Evolutionary conservation across 37 sponge, comb jelly and placozoan genomes (phyloP).

Genomic region (Beroe forskalii): DNA sequence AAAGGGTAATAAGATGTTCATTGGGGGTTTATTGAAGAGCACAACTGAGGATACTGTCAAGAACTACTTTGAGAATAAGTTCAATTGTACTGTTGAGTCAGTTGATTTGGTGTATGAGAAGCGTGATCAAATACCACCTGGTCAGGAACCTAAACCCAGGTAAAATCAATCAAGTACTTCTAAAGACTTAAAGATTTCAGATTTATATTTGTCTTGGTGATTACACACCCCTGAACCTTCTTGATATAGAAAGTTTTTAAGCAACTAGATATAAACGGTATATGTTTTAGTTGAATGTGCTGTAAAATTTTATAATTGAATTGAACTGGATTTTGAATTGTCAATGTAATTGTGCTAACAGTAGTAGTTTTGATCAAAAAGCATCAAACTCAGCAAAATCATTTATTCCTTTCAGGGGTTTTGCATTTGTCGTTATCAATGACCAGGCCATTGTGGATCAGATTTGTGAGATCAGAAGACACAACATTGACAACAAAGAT

Average conservation of each 20-base stretch:
- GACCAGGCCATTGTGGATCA: constrained; percentile 38
- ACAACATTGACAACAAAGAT: constrained; percentile 18
- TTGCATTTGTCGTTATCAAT: constrained; percentile 48
- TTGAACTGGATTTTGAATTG: too few relatives aligned
- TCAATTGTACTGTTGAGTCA: constrained; percentile 18
- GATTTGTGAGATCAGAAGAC: constrained; percentile 25
- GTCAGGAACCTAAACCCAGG: constrained; percentile 60
- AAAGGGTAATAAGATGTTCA: constrained; percentile 37
- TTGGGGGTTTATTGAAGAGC: constrained; percentile 9
- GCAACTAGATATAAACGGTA: too few relatives aligned
- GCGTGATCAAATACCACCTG: constrained; percentile 9
- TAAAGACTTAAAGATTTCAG: too few relatives aligned
- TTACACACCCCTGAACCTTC: too few relatives aligned
- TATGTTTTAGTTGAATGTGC: not conserved
- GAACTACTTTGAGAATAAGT: constrained; percentile 20
- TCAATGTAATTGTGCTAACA: too few relatives aligned
- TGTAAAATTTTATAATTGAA: too few relatives aligned
- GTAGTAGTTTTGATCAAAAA: too few relatives aligned
- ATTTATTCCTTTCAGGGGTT: constrained; percentile 44
- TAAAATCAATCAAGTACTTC: not conserved
- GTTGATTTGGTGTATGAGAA: constrained; percentile 54
- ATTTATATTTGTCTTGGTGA: too few relatives aligned
- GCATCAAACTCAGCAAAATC: too few relatives aligned
- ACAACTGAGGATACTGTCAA: constrained; percentile 29
- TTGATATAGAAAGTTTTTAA: too few relatives aligned